phyloP scores from a whole-genome alignment of 2,113 vertebrate species.

The Labeo catla region DNA sequence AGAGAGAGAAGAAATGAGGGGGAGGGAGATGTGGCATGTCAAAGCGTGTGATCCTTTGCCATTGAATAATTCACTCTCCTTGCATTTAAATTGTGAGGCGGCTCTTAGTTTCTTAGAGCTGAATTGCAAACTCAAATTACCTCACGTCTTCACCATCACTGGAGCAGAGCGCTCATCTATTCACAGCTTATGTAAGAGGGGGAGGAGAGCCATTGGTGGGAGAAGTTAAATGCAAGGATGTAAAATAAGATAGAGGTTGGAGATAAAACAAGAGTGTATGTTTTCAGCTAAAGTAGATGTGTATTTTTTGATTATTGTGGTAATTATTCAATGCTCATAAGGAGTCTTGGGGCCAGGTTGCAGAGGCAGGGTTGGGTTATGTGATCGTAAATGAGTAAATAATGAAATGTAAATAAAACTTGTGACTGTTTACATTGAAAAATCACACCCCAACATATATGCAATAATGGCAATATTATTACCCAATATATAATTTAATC shows the following conservation, averaged over 20 bases:
- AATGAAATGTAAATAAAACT: no score
- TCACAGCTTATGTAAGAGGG: background rate
- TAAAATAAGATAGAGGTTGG: background rate
- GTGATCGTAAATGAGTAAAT: no score
- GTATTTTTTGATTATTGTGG: background rate
- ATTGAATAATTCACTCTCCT: conserved; percentile 47
- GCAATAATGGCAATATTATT: no score
- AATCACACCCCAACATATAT: no score
- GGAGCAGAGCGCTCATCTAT: background rate
- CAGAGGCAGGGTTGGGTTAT: no score
- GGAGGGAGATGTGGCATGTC: conserved; percentile 39
- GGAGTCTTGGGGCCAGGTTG: background rate
- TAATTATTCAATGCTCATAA: background rate
- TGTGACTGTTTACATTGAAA: no score
- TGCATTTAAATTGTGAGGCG: conserved; percentile 26
- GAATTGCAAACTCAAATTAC: conserved; percentile 3
- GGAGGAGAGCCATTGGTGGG: background rate
- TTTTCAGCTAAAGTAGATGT: background rate
- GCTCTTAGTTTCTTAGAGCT: background rate
- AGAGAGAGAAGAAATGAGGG: background rate
- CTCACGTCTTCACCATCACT: background rate
- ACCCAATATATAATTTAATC: no score
- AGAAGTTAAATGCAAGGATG: background rate
- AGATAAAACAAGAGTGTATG: background rate
- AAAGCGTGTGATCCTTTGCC: conserved; percentile 31